These are phyloP conservation scores for Xestia xanthographa DNA, from an alignment of 2,888 invertebrate genomes.

Conservation along the genomic window DNA sequence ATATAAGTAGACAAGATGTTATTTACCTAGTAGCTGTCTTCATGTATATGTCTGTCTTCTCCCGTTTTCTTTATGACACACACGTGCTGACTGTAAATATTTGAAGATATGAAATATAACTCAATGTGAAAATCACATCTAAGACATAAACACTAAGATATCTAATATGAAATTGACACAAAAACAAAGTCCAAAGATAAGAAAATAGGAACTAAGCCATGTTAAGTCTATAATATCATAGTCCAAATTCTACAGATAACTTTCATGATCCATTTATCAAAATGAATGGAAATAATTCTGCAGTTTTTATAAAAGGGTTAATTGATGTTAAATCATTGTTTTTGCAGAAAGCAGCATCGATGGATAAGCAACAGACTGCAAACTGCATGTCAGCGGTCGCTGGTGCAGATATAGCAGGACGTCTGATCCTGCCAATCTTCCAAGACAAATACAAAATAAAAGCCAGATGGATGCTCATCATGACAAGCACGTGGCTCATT, in stretches of 20 bases:
- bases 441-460: constrained; percentile 91
- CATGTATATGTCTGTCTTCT: too few relatives aligned
- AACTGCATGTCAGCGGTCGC: constrained; percentile 93
- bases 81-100: neutral
- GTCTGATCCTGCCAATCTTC: constrained; percentile 91
- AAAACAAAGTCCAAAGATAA: constrained; percentile 3
- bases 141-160: neutral
- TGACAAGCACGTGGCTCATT: constrained; percentile 91
- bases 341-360: constrained; percentile 82
- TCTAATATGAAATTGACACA: neutral
- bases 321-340: constrained; percentile 5
- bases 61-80: constrained; percentile 27
- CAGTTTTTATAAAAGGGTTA: neutral
- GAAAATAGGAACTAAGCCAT: neutral
- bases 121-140: neutral
- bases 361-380: constrained; percentile 90
- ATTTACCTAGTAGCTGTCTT: too few relatives aligned
- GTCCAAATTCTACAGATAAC: constrained; percentile 24
- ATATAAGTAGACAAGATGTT: neutral
- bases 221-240: neutral
- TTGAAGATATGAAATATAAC: neutral
- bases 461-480: constrained; percentile 91
- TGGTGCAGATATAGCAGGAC: constrained; percentile 92
- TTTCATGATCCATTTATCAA: constrained; percentile 14
- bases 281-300: neutral